Evolutionary conservation across 2,113 vertebrate species (phyloP), one percentile per base, ranked within the genome.

Genomic region (Myotis yumanensis): DNA sequence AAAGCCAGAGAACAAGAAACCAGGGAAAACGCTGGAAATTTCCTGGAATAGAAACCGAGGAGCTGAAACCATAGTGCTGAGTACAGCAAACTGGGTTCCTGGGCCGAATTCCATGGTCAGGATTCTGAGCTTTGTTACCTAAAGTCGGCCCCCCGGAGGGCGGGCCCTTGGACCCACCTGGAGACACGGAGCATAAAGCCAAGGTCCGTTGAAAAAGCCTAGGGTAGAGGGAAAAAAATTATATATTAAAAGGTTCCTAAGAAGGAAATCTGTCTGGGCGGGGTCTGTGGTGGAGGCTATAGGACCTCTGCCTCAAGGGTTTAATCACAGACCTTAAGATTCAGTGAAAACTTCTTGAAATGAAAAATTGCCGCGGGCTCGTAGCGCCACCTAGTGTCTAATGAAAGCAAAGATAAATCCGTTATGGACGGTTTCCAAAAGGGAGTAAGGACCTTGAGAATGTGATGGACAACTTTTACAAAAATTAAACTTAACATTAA

Each of bases 261-360:
- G 11, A 77, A 52, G 18, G 68, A 43, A 71, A 37, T 2, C 8
- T 64, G 17, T 2, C 11, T 71, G 17, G 17, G 62, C 14, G 52
- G 59, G 30, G 12, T 68, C 11, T n/a, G 15, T 40, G 48, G 35
- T 37, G 52, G 30, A 28, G 2, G 11, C 3, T 1, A 5, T 23
- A 73, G 30, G 22, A 40, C 64, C 71, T 35, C 20, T 66, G 17
- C 37, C 11, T 0, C 48, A 4, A 8, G 12, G 7, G 12, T 72
- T 71, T 62, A 71, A 16, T 8, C 9, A 4, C 4, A 43, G 32
- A 15, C 6, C 64, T 54, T 1, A 52, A 14, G 3, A 76, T 46
- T 22, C 32, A 7, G 5, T 0, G 23, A 75, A 37, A 25, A 6
- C 2, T 0, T 0, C 32, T 23, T 40, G 46, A 52, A 64, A 37